A percentile compares a stretch with the other conserved stretches of the same genome.
Evolutionary conservation across 2,113 vertebrate species (phyloP).

Genomic region (Pangasianodon gigas): DNA sequence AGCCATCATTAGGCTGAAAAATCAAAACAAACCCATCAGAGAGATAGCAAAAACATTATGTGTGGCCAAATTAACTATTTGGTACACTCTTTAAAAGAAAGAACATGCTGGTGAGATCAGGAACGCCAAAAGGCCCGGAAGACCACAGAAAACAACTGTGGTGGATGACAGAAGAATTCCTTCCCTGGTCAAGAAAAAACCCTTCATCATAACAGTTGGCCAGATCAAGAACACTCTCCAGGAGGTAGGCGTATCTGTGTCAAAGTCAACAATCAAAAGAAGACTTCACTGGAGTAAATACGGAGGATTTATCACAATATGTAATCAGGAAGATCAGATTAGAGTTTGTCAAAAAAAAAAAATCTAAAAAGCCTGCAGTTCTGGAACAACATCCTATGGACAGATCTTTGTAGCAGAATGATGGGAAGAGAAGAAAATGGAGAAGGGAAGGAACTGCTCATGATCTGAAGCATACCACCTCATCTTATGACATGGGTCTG

Average conservation of each 20-base stretch:
- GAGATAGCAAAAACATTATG: neutral
- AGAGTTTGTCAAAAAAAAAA: too few relatives aligned
- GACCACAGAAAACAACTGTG: neutral
- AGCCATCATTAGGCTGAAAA: neutral
- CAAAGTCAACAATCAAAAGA: too few relatives aligned
- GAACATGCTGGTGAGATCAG: neutral
- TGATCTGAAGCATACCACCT: neutral
- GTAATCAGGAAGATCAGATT: too few relatives aligned
- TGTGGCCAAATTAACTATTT: neutral
- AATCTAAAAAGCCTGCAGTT: too few relatives aligned
- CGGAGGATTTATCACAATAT: too few relatives aligned
- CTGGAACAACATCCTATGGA: too few relatives aligned
- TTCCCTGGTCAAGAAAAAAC: neutral
- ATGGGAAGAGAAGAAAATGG: neutral
- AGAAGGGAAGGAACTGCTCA: neutral
- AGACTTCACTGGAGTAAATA: too few relatives aligned
- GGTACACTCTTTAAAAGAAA: neutral
- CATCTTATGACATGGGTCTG: neutral
- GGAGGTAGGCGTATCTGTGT: too few relatives aligned
- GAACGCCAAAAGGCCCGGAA: neutral
- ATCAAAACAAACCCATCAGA: neutral
- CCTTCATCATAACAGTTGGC: neutral
- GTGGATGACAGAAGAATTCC: neutral
- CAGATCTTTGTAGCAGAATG: neutral
- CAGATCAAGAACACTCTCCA: too few relatives aligned